Evolutionary conservation across 2,797 vertebrate genomes (phyloP), one percentile per base, ranked within the genome.

Genomic region (Sebastes wilsoni): DNA sequence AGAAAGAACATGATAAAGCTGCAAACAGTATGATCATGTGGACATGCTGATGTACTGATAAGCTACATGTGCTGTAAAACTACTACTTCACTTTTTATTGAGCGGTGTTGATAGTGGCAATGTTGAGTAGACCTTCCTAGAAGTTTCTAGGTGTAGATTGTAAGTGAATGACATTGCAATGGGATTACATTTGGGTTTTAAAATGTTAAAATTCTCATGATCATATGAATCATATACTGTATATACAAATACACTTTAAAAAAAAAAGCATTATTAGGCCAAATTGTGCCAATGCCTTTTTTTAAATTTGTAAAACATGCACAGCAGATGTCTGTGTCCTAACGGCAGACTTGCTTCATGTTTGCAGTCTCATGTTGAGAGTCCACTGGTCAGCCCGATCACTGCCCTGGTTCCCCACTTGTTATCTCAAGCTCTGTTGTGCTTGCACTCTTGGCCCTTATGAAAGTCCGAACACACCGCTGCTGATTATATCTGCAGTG

Each of bases 11-110:
- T 10, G 20, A 71, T 75, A 9, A 80, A 8, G 14, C 30, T 46
- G 30, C 69, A 74, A 34, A 81, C 80, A 67, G 61, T 52, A 30
- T 22, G 8, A 58, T 52, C 11, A 70, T 73, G 3, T 46, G 23
- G 36, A 30, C 46, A 74, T 8, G 54, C 56, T 70, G 69, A 75
- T 72, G 49, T 22, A 13, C 65, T 67, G 87, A 91, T 91, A 84
- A 84, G 56, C 23, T 74, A 5, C 38, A 73, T 38, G 30, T 69
- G 54, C 58, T 36, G 32, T 75, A 69, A 77, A 80, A 65, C 49
- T 38, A 6, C 38, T 16, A 56, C 74, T 75, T 88, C 34, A 49
- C n/a, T 27, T 71, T 86, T 88, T 85, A 82, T 64, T 81, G 66
- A 49, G 20, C 30, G 30, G 36, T 20, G 28, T 59, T 58, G 72